Evolutionary conservation across 2,113 vertebrate species (phyloP), one percentile per base, ranked within the genome.

Genomic region (Corythoichthys intestinalis): DNA sequence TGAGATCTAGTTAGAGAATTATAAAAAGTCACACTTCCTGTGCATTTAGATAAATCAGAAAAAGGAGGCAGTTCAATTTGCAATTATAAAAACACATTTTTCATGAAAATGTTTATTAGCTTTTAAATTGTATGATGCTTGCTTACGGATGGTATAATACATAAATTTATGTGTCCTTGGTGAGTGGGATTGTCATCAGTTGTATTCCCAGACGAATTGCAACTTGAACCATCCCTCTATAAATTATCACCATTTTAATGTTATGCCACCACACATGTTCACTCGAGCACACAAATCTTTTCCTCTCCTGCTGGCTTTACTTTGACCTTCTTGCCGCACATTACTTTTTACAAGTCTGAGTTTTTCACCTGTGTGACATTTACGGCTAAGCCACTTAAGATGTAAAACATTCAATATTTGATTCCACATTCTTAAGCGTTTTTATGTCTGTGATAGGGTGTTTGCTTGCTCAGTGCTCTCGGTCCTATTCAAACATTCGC

Each of bases 371-470:
- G 44, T 73, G 65, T 71, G 47, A 60, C 28, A 44, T 69, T 78
- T 73, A 70, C 76, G 15, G 35, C 38, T 15, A 12, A 83, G 73
- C 76, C 63, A 50, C 73, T 79, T 78, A 47, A 53, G 47, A 79
- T 64, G 66, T 46, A 47, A 79, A 86, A 85, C 82, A 77, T 86
- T 85, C 71, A 84, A 85, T 83, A 87, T 86, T 87, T 85, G 85
- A 65, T 68, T 68, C 4, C 60, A 63, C 73, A 80, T 83, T 78
- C 64, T 66, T 69, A 58, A 34, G 67, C 41, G 46, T 75, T 87
- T 67, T 56, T 77, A 48, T 59, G 49, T 74, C 79, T 46, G 35
- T 53, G 66, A 77, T 72, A 69, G 52, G 34, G 63, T 66, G 54
- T 17, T 68, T 62, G 71, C 70, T 54, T 37, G 53, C 72, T 66